Evolutionary conservation across 2,113 vertebrate species (phyloP).

Genomic region (Campylorhamphus procurvoides): DNA sequence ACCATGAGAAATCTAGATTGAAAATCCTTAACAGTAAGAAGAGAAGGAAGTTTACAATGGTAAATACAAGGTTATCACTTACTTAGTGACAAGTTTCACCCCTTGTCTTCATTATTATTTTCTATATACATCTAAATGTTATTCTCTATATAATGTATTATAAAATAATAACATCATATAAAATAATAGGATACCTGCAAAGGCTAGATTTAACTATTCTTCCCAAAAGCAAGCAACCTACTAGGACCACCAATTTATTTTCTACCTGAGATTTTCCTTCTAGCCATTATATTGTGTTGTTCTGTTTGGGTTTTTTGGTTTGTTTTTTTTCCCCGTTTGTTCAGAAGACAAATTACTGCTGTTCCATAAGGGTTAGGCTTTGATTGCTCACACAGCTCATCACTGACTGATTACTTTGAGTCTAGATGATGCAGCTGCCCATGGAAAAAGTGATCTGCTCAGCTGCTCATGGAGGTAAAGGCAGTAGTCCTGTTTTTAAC

Average conservation of each 20-base stretch:
- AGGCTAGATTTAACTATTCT: neutral
- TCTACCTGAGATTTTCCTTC: neutral
- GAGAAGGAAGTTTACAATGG: neutral
- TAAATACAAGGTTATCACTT: neutral
- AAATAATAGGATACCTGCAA: neutral
- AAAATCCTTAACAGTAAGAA: neutral
- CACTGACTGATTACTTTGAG: neutral
- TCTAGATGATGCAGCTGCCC: neutral
- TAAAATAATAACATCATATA: neutral
- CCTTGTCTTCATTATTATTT: neutral
- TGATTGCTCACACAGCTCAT: rapidly evolving
- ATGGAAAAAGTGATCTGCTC: neutral
- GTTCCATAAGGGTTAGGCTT: neutral
- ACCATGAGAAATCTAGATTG: neutral
- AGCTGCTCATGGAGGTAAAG: neutral
- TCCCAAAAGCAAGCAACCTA: neutral
- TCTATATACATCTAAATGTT: neutral
- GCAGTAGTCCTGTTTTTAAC: neutral
- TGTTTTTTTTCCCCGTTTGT: neutral
- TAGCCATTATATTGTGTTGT: neutral
- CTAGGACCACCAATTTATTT: neutral
- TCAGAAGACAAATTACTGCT: neutral
- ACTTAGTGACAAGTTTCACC: neutral
- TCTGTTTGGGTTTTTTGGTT: neutral
- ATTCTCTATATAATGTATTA: neutral